Conservation (phyloP, 2,888 invertebrate species). For the Melikaiella ostensackeni region DNA sequence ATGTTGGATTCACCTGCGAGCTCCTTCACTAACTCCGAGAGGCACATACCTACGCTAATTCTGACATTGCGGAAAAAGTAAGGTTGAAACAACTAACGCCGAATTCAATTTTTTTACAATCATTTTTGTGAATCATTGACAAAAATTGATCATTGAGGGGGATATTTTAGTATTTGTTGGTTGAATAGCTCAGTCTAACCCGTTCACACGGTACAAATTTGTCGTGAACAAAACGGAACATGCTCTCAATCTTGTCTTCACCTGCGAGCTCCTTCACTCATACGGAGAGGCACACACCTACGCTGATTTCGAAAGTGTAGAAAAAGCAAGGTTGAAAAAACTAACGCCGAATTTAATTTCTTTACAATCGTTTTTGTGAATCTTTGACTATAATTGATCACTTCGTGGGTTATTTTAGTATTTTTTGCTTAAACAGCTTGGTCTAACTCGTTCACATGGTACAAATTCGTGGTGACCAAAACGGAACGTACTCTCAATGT, state of each 20-base stretch:
- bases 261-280: conserved; percentile 54
- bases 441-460: conserved; percentile 53
- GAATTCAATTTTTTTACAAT: too few relatives aligned
- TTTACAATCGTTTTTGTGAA: background rate
- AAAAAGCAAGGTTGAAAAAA: background rate
- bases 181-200: conserved; percentile 43
- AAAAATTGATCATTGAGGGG: too few relatives aligned
- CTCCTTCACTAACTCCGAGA: background rate
- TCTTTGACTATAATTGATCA: too few relatives aligned
- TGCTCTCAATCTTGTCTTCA: conserved; percentile 70
- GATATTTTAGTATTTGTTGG: too few relatives aligned
- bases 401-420: too few relatives aligned
- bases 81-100: background rate
- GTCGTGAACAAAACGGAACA: conserved; percentile 68
- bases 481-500: conserved; percentile 70
- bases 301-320: background rate
- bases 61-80: background rate
- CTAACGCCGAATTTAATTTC: too few relatives aligned
- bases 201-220: conserved; percentile 56
- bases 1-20: conserved; percentile 68
- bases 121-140: too few relatives aligned
- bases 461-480: conserved; percentile 62
- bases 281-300: conserved; percentile 11
- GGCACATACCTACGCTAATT: background rate
- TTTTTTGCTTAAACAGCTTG: too few relatives aligned